A percentile compares a stretch with the other conserved stretches of the same genome.
Conservation (phyloP, 2,888 invertebrate genomes). For the Torymus auratus region DNA sequence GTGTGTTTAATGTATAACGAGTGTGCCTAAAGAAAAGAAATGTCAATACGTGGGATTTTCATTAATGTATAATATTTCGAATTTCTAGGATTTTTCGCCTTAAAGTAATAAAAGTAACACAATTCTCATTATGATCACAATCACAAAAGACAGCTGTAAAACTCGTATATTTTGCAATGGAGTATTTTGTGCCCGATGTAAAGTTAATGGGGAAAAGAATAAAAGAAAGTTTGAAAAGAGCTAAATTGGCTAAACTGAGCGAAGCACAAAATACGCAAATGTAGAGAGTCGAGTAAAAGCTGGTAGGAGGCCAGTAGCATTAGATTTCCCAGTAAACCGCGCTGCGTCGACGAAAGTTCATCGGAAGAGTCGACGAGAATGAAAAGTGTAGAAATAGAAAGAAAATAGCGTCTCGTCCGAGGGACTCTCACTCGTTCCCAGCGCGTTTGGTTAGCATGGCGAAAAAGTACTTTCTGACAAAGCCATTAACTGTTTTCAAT, state of each 20-base stretch:
- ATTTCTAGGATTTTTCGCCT: constrained; percentile 39
- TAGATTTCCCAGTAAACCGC: constrained; percentile 52
- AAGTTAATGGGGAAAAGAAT: not conserved
- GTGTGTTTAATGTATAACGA: too few species aligned
- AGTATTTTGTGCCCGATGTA: constrained; percentile 35
- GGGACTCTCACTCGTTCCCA: constrained; percentile 32
- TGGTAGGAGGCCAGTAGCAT: constrained; percentile 54
- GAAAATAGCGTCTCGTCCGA: constrained; percentile 17
- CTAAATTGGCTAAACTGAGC: not conserved
- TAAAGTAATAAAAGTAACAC: not conserved
- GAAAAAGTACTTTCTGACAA: constrained; percentile 31
- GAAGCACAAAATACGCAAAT: constrained; percentile 36
- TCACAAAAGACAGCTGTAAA: not conserved
- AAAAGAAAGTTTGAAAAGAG: not conserved
- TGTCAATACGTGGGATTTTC: not conserved
- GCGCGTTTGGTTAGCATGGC: constrained; percentile 43
- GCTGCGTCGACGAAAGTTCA: constrained; percentile 47
- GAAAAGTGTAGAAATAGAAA: constrained; percentile 7
- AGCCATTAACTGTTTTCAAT: constrained; percentile 71
- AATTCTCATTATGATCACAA: too few species aligned
- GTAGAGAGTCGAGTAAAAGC: constrained; percentile 36
- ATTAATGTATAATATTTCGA: not conserved
- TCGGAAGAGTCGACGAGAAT: constrained; percentile 30
- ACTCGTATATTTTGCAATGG: not conserved
- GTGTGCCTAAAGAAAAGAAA: too few species aligned